A percentile compares a stretch with the other conserved stretches of the same genome.
Conservation (phyloP, 2,113 vertebrate genomes). For the rabbit (Oryctolagus cuniculus) region mOryCun1.1 NC_091433.1:196598501-196599000, state of each 20-base stretch:
- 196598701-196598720: not conserved
- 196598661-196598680: too few species aligned
- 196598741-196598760: not conserved
- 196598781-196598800: not conserved
- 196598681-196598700: not conserved
- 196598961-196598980: too few species aligned
- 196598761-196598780: too few species aligned
- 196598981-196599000: not conserved
- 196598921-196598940: not conserved
- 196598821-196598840: too few species aligned
- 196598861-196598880: not conserved
- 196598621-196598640: not conserved
- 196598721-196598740: too few species aligned
- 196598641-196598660: not conserved
- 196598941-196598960: not conserved
- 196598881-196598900: too few species aligned
- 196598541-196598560: not conserved
- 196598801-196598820: too few species aligned
- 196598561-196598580: not conserved
- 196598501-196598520: not conserved
- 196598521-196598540: not conserved
- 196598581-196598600: not conserved
- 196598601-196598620: not conserved
- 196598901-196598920: not conserved
- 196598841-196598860: not conserved